These are phyloP conservation scores for Elaeidobius kamerunicus DNA, from an alignment of 2,888 invertebrate species.

Conservation along the genomic window DNA sequence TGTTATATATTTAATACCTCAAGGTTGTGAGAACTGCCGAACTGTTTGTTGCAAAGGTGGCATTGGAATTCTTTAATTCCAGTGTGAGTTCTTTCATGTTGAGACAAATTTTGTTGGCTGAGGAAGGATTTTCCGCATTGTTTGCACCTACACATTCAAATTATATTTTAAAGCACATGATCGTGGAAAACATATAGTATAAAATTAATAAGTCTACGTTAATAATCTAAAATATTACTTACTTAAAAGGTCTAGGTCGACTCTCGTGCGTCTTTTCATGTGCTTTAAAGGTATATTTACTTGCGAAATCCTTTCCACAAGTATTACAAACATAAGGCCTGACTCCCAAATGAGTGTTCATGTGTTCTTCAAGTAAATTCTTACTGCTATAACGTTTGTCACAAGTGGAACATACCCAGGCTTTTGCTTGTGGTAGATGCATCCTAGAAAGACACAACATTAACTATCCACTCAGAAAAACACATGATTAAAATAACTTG, in stretches of 20 bases:
- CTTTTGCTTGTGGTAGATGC: slow-evolving; percentile 60
- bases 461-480: not conserved
- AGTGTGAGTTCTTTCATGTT: slow-evolving; percentile 72
- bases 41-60: slow-evolving; percentile 70
- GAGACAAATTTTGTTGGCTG: slow-evolving; percentile 71
- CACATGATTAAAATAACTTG: not conserved
- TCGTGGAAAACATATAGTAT: no score
- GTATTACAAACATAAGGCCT: slow-evolving; percentile 63
- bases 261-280: slow-evolving; percentile 71
- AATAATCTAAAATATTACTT: no score
- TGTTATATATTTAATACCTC: slow-evolving; percentile 30
- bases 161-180: no score
- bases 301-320: slow-evolving; percentile 73
- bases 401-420: slow-evolving; percentile 64
- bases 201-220: no score
- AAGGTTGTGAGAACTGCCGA: slow-evolving; percentile 71
- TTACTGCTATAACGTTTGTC: slow-evolving; percentile 67
- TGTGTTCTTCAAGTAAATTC: slow-evolving; percentile 68
- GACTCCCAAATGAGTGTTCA: slow-evolving; percentile 66
- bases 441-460: slow-evolving; percentile 44
- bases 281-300: slow-evolving; percentile 72
- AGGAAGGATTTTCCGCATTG: slow-evolving; percentile 71
- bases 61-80: slow-evolving; percentile 69
- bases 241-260: slow-evolving; percentile 62
- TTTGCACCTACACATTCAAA: slow-evolving; percentile 57